These are phyloP conservation scores for Parnassius smintheus DNA, from an alignment of 2,888 invertebrate species.

Conservation along the genomic window DNA sequence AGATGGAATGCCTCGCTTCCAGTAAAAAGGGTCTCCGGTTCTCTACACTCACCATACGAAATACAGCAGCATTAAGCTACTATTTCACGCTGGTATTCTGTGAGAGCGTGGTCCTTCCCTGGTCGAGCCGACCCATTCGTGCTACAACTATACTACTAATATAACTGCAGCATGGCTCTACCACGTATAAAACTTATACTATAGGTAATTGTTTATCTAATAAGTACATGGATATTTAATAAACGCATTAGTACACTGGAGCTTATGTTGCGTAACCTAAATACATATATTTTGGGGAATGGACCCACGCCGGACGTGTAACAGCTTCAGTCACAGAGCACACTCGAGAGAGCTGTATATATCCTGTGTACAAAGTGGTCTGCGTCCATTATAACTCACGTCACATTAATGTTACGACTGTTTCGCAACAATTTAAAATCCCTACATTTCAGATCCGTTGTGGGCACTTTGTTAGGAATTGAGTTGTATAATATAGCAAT, in stretches of 20 bases:
- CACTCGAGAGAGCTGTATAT: slow-evolving; percentile 74
- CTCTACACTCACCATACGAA: too few species aligned
- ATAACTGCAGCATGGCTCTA: too few species aligned
- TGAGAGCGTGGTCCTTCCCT: too few species aligned
- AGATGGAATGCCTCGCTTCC: too few species aligned
- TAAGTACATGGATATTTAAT: background rate
- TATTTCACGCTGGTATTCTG: too few species aligned
- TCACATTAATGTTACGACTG: slow-evolving; percentile 2
- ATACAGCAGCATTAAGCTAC: too few species aligned
- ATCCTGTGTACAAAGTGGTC: slow-evolving; percentile 58
- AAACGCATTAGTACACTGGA: background rate
- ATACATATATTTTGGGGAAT: slow-evolving; percentile 75
- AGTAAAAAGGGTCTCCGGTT: too few species aligned
- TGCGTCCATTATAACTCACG: slow-evolving; percentile 43
- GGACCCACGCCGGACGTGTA: slow-evolving; percentile 74
- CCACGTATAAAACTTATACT: background rate
- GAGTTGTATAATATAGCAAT: too few species aligned
- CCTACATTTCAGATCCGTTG: background rate
- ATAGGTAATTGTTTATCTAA: background rate
- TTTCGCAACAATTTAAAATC: slow-evolving; percentile 18
- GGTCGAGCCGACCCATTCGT: too few species aligned
- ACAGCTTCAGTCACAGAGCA: slow-evolving; percentile 80
- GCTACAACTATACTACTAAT: too few species aligned
- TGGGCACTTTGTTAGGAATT: background rate
- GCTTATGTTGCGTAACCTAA: slow-evolving; percentile 52